Evolutionary conservation across 1,140 invertebrate genomes (phyloP), one percentile per base, ranked within the genome.

Genomic region (Physella acuta): DNA sequence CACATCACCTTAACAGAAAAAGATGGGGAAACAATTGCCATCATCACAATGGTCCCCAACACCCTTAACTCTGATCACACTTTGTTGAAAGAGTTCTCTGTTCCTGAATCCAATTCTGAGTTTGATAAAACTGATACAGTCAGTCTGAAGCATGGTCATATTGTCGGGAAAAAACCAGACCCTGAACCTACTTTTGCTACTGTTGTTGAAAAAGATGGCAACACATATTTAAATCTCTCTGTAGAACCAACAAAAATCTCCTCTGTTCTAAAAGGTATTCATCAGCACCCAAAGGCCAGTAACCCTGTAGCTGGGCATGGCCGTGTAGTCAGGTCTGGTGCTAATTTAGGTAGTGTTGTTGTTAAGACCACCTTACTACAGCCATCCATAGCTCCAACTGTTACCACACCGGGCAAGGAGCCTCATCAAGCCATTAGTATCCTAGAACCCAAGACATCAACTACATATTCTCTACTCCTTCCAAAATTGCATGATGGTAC

Each of bases 241-340:
- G 49, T 64, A 34, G 62, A 64, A 30, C 31, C 62, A n/a, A 64
- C 62, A 51, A 64, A 52, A 2, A 64, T 64, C 37, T 64, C 62
- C 44, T 33, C 26, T 1, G 52, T 64, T 33, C 39, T 64, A 49
- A 64, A 64, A 52, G 49, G 39, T 26, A 37, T 30, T 16, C 20
- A 44, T 37, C 34, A 20, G 3, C 17, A 31, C 4, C 4, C 39
- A 8, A 49, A 64, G 30, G 28, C 39, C 1, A 53, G 3, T 3
- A 64, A 64, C 8, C 49, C 62, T 17, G 28, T 36, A 3, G 52
- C 49, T 20, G 39, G 62, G 17, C 62, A 64, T 36, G 62, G 62
- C 3, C 39, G 62, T 52, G 62, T 64, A 0, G 33, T 64, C 8
- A 64, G 33, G 44, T 28, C 4, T 44, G 31, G 24, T 17, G n/a